Evolutionary conservation across 2,888 invertebrate genomes (phyloP), one percentile per base, ranked within the genome.

Genomic region (Leucoma salicis): DNA sequence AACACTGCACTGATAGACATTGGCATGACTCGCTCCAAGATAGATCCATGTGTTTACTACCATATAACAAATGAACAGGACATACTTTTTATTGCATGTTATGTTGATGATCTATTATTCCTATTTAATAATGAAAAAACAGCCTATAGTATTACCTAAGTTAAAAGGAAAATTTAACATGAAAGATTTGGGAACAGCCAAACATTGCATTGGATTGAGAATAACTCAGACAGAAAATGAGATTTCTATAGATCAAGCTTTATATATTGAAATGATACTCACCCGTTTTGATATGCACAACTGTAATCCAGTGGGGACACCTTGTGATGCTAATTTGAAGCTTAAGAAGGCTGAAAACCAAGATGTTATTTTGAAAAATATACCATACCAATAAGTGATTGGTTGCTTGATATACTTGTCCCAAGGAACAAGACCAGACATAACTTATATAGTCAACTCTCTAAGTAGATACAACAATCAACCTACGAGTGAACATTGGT

Each of bases 341-440:
- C 54, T 58, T 48, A 45, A 53, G 18, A 44, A 49, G 14, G 8
- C 42, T 38, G 51, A 54, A 11, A 21, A 44, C 31, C 33, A 31
- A 35, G 13, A 37, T 2, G 38, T 28, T 0, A 44, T n/a, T n/a
- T n/a, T n/a, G n/a, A n/a, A n/a, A n/a, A 45, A 31, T 31, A 46
- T 8, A 55, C 56, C 27, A 39, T 56, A 57, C 32, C 41, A 42
- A 14, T 39, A 63, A 46, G 53, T 53, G n/a, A 34, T 60, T 0
- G 62, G 58, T 0, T 53, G 53, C 42, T 36, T 60, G 0, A 28
- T 62, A 15, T 58, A 57, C 46, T 28, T 61, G 31, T 48, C 57
- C 39, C 52, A 53, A 14, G 53, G 41, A 1, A 55, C 58, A 4
- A 25, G 60, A 42, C 57, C 60, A 28, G 64, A 64, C 28, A 61